phyloP scores from a whole-genome alignment of 2,113 vertebrate genomes.

The Channa argus region DNA sequence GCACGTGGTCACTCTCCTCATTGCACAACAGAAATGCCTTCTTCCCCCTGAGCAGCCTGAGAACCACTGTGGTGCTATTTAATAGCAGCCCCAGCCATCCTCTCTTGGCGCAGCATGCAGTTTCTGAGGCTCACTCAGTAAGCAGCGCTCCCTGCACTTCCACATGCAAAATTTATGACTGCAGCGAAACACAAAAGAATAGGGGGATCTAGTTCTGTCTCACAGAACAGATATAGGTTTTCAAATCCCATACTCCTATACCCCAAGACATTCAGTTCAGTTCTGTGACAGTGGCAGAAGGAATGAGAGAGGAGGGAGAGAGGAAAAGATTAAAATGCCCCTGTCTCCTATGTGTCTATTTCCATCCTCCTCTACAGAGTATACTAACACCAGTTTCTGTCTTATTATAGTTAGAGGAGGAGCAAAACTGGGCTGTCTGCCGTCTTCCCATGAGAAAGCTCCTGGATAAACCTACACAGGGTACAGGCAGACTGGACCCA shows the following conservation, averaged over 20 bases:
- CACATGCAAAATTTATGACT: conserved; percentile 78
- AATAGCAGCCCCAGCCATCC: conserved; percentile 57
- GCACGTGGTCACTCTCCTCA: conserved; percentile 57
- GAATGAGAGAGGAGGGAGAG: conserved; percentile 45
- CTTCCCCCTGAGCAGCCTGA: conserved; percentile 11
- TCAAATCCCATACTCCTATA: conserved; percentile 73
- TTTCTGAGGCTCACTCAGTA: conserved; percentile 50
- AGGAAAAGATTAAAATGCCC: conserved; percentile 72
- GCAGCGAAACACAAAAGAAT: conserved; percentile 64
- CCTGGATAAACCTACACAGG: conserved; percentile 11
- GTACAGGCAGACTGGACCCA: conserved; percentile 13
- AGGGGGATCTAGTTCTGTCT: conserved; percentile 71
- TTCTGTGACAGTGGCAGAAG: conserved; percentile 64
- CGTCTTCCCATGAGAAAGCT: conserved; percentile 29
- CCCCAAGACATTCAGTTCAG: conserved; percentile 65
- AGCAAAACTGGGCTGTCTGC: conserved; percentile 48
- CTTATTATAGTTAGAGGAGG: conserved; percentile 65
- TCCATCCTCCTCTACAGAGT: conserved; percentile 70
- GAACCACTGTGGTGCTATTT: conserved; percentile 57
- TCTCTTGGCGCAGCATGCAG: conserved; percentile 45
- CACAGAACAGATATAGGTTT: conserved; percentile 76
- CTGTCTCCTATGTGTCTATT: conserved; percentile 76
- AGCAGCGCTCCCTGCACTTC: conserved; percentile 45
- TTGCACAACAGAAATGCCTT: conserved; percentile 50
- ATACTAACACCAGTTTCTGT: conserved; percentile 57